Conservation (phyloP, 2,113 vertebrate species). For the Columbina picui region DNA sequence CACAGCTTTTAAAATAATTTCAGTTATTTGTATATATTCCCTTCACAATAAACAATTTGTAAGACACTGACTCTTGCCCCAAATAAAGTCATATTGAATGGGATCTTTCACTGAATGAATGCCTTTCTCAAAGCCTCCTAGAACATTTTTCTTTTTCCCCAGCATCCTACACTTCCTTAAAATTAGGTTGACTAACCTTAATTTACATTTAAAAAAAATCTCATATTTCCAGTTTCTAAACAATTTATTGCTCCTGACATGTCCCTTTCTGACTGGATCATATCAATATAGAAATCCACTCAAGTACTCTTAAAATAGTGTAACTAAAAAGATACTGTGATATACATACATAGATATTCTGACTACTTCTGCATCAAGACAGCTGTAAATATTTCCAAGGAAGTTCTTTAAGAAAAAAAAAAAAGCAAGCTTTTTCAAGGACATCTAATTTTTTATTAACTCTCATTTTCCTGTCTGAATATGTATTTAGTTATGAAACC, state of each 20-base stretch:
- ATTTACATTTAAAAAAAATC: not conserved
- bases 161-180: not conserved
- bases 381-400: not conserved
- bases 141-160: not conserved
- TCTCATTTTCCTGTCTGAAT: constrained; percentile 41
- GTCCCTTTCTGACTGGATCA: not conserved
- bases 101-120: not conserved
- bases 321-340: not conserved
- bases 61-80: not conserved
- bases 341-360: not conserved
- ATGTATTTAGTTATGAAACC: constrained; percentile 32
- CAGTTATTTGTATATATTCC: not conserved
- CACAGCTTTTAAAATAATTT: not conserved
- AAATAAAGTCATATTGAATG: not conserved
- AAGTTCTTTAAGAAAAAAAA: not conserved
- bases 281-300: not conserved
- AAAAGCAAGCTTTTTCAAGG: not conserved
- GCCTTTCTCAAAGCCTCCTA: not conserved
- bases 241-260: not conserved
- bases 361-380: not conserved
- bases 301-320: not conserved
- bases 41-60: not conserved
- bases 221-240: not conserved
- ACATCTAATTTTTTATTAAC: constrained; percentile 2
- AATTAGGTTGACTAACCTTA: not conserved